A percentile compares a stretch with the other conserved stretches of the same genome.
Conservation (phyloP, 2,888 invertebrate species). For the Clistopyga incitator region DNA sequence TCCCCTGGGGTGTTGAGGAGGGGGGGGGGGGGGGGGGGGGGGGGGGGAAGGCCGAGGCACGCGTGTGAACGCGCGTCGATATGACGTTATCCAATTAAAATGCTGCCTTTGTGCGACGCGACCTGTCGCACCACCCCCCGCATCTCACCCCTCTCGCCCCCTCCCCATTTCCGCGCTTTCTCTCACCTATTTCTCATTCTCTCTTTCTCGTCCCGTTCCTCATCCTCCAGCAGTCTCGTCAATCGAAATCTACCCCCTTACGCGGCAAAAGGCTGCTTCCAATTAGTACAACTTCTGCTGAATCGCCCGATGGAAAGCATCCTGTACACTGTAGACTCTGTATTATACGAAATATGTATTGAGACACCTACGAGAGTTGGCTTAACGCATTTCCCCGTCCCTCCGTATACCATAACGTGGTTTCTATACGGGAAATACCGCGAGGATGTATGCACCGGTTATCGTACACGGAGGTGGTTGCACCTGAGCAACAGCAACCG, state of each 20-base stretch:
- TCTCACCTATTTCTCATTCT: constrained; percentile 38
- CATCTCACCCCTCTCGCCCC: constrained; percentile 14
- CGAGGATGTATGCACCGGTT: neutral
- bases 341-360: constrained; percentile 16
- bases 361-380: constrained; percentile 6
- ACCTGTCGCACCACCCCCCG: constrained; percentile 68
- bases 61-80: constrained; percentile 79
- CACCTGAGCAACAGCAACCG: constrained; percentile 51
- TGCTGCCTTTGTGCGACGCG: constrained; percentile 74
- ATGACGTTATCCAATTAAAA: constrained; percentile 83
- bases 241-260: constrained; percentile 77
- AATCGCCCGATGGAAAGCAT: constrained; percentile 62
- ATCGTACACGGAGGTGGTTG: neutral
- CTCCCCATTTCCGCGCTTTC: constrained; percentile 38
- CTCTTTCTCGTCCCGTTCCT: constrained; percentile 23
- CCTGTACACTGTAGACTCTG: constrained; percentile 16
- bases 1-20: constrained; percentile 29
- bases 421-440: neutral
- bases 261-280: constrained; percentile 71
- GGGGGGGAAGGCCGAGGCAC: constrained; percentile 75
- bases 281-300: constrained; percentile 71
- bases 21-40: constrained; percentile 47
- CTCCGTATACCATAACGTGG: neutral
- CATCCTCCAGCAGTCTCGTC: constrained; percentile 61
- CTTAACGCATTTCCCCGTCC: constrained; percentile 17